A percentile compares a stretch with the other conserved stretches of the same genome.
Evolutionary conservation across 92 coral and sea anemone species (phyloP).

Genomic region (Phymanthus crucifer): DNA sequence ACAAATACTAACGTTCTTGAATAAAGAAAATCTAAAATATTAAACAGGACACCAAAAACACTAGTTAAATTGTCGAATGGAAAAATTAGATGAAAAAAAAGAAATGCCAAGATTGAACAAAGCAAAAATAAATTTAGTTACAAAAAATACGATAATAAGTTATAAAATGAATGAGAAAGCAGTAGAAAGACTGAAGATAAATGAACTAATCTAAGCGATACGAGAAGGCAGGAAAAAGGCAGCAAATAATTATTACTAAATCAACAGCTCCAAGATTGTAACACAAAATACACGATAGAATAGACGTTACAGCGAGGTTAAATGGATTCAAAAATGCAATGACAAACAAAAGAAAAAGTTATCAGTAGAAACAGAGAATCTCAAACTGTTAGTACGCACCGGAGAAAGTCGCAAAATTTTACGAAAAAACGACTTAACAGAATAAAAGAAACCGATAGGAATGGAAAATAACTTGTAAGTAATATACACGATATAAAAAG

Average conservation of each 20-base stretch:
- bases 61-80: neutral
- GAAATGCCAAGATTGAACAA: neutral
- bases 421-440: neutral
- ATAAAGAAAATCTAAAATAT: too few species aligned
- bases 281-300: neutral
- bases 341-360: neutral
- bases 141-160: neutral
- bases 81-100: neutral
- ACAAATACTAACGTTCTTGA: neutral
- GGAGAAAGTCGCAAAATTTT: neutral
- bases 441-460: neutral
- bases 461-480: neutral
- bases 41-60: neutral
- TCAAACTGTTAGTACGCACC: neutral
- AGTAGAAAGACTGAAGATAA: neutral
- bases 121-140: too few species aligned
- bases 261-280: neutral
- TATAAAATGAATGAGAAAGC: neutral
- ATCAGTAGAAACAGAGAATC: neutral
- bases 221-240: neutral
- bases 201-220: neutral
- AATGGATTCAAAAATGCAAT: neutral
- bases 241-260: too few species aligned
- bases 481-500: neutral
- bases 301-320: neutral